Evolutionary conservation across 2,888 invertebrate genomes (phyloP), one percentile per base, ranked within the genome.

Genomic region (Aporophyla nigra): DNA sequence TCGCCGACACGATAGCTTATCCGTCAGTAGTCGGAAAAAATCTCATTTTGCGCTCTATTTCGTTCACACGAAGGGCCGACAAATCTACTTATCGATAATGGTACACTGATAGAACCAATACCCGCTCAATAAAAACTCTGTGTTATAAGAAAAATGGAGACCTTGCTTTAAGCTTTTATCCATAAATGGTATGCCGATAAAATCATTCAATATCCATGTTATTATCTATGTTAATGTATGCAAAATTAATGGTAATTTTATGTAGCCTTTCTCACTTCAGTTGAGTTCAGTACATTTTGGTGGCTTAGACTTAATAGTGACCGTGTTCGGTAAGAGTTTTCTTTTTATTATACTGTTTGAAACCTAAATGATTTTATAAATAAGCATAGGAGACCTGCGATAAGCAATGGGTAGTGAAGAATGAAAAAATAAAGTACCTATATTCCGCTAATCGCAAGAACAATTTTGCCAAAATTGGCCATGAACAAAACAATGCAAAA

Each of bases 41-140:
- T 56, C 77, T 76, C 51, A 84, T 88, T 87, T 75, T 84, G 74
- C 85, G 88, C 85, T 87, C 88, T 85, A 87, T 81, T 88, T 88
- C 84, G 54, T 74, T 54, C 21, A 78, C 83, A 82, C 85, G 85
- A 86, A 85, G 85, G 87, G 85, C 79, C 80, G 76, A 78, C 56
- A 66, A 86, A 86, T 75, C 71, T 82, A 84, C 65, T 85, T 82
- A 83, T 74, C 66, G 61, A 80, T 85, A 80, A 70, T 69, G 68
- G 71, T 70, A 58, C 51, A 56, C 69, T 68, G 76, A 86, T 83
- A 65, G 63, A 76, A 74, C 40, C 43, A 68, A 71, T 62, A 65
- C 27, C n/a, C 21, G 21, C 24, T 53, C 53, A 61, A 74, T 72
- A 70, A 74, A 71, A 78, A 69, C 46, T 43, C 66, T 67, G n/a